A percentile compares a stretch with the other conserved stretches of the same genome.
Conservation (phyloP, 1,140 invertebrate species). For the Hylaeus volcanicus region DNA sequence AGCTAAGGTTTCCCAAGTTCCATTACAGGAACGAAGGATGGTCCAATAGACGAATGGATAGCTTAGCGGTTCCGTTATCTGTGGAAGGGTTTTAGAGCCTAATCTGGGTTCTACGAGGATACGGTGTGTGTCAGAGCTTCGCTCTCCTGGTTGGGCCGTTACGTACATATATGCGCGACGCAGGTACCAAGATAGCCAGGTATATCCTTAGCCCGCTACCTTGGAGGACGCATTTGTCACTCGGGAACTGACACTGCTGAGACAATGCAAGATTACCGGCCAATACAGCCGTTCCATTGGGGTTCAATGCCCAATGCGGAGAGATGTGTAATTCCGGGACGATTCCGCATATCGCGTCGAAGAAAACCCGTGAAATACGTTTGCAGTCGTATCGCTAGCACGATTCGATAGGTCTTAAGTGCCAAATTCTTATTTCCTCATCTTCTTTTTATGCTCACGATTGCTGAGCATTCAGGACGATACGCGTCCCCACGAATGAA, state of each 20-base stretch:
- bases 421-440: not conserved
- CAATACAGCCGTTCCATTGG: conserved; percentile 43
- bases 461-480: not conserved
- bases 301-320: not conserved
- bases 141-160: conserved; percentile 43
- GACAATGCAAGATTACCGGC: conserved; percentile 60
- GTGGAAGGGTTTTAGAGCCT: conserved; percentile 67
- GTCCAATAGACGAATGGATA: conserved; percentile 66
- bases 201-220: conserved; percentile 56
- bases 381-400: not conserved
- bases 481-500: no score
- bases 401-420: conserved; percentile 10
- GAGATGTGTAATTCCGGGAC: conserved; percentile 21
- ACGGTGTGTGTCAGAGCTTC: conserved; percentile 51
- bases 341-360: conserved; percentile 20
- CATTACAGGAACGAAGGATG: conserved; percentile 53
- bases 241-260: conserved; percentile 51
- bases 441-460: not conserved
- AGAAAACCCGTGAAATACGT: conserved; percentile 32
- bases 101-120: conserved; percentile 66
- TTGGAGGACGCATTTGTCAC: conserved; percentile 66
- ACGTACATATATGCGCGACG: conserved; percentile 43
- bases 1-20: conserved; percentile 41
- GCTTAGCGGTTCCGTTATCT: conserved; percentile 71
- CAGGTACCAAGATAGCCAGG: conserved; percentile 61